Base-by-base conservation (phyloP, 2,797 vertebrate genomes). In the Anguilla pacifica region DNA sequence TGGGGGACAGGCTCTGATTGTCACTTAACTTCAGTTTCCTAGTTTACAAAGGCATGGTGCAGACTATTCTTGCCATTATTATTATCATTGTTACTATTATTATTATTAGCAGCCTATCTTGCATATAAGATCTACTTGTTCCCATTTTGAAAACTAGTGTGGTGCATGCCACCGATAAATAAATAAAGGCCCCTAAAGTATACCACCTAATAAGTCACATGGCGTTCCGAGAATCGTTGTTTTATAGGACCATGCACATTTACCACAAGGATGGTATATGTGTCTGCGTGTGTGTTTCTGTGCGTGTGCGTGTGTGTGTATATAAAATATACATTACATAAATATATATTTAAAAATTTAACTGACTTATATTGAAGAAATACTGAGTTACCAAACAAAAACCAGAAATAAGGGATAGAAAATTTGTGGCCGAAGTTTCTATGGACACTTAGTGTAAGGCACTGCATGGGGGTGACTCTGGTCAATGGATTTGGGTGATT, bases 41-140 rank as follows among this genome's bases (percentile, higher is more conserved):
- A 96, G 97, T 97, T 98, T 97, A 98, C 97, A 96, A 77, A 92
- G 93, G 97, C 97, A 97, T 96, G 97, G 97, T 96, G 97, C 97
- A 97, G 96, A 97, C 94, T 94, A 97, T 96, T 95, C 95, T 96
- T 95, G 77, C 77, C 31, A 91, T 57, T 90, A 89, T 90, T 90
- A 89, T 92, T 91, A 88, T 92, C 91, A 91, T 91, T 92, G 90
- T 93, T 90, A 90, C 92, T 92, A 91, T 95, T 92, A 94, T 96
- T 91, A 93, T 95, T 91, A 94, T 93, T 91, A 93, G 94, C 91
- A 93, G 94, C 94, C 91, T 95, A 95, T 94, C 93, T 93, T 95
- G 94, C 96, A 95, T 96, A 95, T 94, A 94, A 94, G 94, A 93
- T 96, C 95, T 96, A 95, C 96, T 95, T 96, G 96, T 96, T 93